Evolutionary conservation across 2,888 invertebrate species (phyloP).

Genomic region (Cremastobaeus sp.): DNA sequence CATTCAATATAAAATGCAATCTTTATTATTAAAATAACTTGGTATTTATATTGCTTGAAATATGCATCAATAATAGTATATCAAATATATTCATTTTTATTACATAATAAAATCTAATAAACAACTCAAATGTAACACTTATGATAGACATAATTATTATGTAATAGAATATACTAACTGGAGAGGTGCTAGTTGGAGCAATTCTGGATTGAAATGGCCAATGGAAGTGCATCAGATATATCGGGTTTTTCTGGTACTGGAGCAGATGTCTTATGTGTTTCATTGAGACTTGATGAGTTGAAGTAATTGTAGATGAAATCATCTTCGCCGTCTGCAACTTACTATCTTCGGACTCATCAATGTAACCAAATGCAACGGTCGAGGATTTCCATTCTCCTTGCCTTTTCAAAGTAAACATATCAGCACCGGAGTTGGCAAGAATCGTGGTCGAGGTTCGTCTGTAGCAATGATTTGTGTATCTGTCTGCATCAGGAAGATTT

Average conservation of each 20-base stretch:
- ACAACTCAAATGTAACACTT: slow-evolving; percentile 1
- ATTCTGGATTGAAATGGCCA: slow-evolving; percentile 1
- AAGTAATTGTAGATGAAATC: not conserved
- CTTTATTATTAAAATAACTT: no score
- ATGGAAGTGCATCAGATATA: slow-evolving; percentile 2
- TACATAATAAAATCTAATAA: slow-evolving; percentile 1
- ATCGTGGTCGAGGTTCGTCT: slow-evolving; percentile 21
- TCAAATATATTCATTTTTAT: no score
- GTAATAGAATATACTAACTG: not conserved
- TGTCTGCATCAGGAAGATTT: slow-evolving; percentile 7
- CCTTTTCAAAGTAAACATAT: slow-evolving; percentile 11
- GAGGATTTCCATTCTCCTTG: slow-evolving; percentile 17
- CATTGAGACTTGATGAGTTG: no score
- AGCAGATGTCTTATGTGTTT: not conserved
- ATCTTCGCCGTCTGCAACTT: slow-evolving; percentile 1
- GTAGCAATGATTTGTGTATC: slow-evolving; percentile 13
- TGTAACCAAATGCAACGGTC: slow-evolving; percentile 9
- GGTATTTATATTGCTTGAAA: no score
- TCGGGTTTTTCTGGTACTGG: not conserved
- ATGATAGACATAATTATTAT: not conserved
- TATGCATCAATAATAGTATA: no score
- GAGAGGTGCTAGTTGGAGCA: slow-evolving; percentile 3
- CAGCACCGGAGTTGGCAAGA: slow-evolving; percentile 10
- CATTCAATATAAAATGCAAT: no score
- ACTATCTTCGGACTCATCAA: slow-evolving; percentile 5